Evolutionary conservation across 2,113 vertebrate species (phyloP).

Genomic region (Noturus placidus): DNA sequence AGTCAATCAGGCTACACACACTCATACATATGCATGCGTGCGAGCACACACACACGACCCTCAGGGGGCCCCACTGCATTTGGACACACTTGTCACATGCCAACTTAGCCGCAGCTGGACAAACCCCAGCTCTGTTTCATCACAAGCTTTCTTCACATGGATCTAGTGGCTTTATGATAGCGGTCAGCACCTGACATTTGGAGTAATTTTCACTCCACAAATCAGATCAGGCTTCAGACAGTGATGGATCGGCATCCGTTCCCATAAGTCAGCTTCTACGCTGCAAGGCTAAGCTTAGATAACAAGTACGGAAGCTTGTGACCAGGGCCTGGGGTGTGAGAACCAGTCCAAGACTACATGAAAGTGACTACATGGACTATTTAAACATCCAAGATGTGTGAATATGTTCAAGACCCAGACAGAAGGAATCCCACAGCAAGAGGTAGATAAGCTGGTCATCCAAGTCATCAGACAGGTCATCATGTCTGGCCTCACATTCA

Average conservation of each 20-base stretch:
- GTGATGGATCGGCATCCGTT: not conserved
- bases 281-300: not conserved
- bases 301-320: not conserved
- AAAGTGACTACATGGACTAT: not conserved
- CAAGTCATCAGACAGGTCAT: not conserved
- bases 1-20: not conserved
- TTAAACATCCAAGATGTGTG: not conserved
- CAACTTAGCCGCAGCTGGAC: not conserved
- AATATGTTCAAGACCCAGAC: not conserved
- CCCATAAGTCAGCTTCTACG: not conserved
- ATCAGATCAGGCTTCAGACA: slow-evolving; percentile 5
- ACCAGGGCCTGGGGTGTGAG: not conserved
- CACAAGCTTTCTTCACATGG: not conserved
- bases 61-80: not conserved
- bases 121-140: not conserved
- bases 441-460: not conserved
- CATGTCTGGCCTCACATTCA: not conserved
- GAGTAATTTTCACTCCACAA: slow-evolving; percentile 4
- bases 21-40: not conserved
- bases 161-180: not conserved
- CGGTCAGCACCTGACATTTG: slow-evolving; percentile 15
- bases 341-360: not conserved
- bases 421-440: not conserved
- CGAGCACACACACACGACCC: not conserved
- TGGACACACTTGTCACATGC: not conserved